A percentile compares a stretch with the other conserved stretches of the same genome.
phyloP scores from a whole-genome alignment of 2,888 invertebrate species.

The Galerucella nymphaeae region DNA sequence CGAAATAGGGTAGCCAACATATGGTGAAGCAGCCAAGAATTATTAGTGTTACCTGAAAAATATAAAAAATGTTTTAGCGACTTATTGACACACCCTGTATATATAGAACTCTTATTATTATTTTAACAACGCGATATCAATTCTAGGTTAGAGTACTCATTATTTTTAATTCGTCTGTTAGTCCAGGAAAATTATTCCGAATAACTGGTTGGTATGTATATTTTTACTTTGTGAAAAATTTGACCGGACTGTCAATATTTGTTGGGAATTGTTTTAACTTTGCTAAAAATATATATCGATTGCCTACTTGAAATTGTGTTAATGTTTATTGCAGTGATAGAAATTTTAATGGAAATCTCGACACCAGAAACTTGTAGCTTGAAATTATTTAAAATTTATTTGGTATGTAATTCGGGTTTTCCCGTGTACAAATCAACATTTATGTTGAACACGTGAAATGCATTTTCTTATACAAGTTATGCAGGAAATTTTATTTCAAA shows the following conservation, averaged over 20 bases:
- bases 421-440: background rate
- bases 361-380: background rate
- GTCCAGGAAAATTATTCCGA: background rate
- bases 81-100: background rate
- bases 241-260: background rate
- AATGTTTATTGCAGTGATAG: constrained; percentile 8
- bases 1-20: constrained; percentile 85
- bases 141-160: background rate
- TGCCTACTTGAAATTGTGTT: constrained; percentile 8
- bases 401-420: background rate
- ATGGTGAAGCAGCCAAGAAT: constrained; percentile 84
- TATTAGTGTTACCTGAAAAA: constrained; percentile 77
- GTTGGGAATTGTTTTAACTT: constrained; percentile 4
- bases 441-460: background rate
- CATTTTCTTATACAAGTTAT: background rate
- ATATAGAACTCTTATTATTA: background rate
- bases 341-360: constrained; percentile 1
- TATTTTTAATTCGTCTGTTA: background rate
- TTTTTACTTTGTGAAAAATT: background rate
- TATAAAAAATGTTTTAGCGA: background rate
- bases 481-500: background rate
- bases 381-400: background rate
- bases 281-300: constrained; percentile 13
- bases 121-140: background rate
- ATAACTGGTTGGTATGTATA: background rate